Base-by-base conservation (phyloP, 1,140 invertebrate species). In the Dryas iulia region DNA sequence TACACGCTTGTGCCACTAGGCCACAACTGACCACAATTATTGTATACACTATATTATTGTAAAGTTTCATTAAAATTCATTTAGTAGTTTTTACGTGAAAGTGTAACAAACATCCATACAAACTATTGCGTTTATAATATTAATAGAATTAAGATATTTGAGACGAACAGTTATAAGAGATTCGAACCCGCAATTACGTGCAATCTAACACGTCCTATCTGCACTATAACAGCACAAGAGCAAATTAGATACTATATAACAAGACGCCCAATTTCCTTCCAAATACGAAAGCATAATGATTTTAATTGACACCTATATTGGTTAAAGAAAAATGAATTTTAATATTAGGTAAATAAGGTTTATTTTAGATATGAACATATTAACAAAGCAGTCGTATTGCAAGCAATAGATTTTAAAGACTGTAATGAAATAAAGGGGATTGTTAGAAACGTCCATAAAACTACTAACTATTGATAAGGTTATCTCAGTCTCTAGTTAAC, bases 241-340 rank as follows among this genome's bases (percentile, higher is more conserved):
- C 6, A 47, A 47, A 63, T 69, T 57, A 58, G 25, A 52, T 63
- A 59, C 58, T 62, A 58, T 35, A 39, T 71, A 57, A 65, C 39
- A 33, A 59, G 25, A 61, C 66, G 26, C 52, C 35, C 53, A 56
- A 68, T 68, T 68, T 61, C 53, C 59, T 39, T 14, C 57, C 14
- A 57, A 68, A 68, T 68, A 33, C 59, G 39, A 52, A n/a, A 61
- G 47, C 66, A n/a, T 57, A 62, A 62, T 68, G 59, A 58, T 59
- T 68, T 57, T 61, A 61, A 61, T 61, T 39, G 59, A 61, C 24
- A 47, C 6, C 8, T 47, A 5, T 2, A n/a, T 21, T n/a, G 28
- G 25, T 12, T 18, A 14, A 6, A 2, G 23, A 2, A 39, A 61
- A 52, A 14, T 24, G n/a, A 10, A 52, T 7, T 30, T 25, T 52